phyloP scores from a whole-genome alignment of 2,113 vertebrate genomes.

The Osmerus eperlanus region DNA sequence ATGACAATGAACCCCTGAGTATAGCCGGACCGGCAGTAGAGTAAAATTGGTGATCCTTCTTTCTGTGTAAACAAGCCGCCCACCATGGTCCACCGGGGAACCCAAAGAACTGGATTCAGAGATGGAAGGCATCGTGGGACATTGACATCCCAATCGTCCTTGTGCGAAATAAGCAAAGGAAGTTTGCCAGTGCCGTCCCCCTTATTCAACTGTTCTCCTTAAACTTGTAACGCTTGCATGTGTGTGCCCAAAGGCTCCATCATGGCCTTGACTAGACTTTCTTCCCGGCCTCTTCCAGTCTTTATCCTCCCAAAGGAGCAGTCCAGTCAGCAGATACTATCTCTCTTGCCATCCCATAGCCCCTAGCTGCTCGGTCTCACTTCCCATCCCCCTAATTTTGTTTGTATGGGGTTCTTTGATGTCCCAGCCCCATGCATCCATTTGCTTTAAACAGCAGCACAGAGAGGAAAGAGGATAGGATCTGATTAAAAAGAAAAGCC shows the following conservation, averaged over 20 bases:
- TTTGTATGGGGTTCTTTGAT: conserved; percentile 4
- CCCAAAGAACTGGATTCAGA: not conserved
- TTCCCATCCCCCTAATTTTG: not conserved
- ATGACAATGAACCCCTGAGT: not conserved
- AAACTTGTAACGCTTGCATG: not conserved
- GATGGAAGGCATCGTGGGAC: not conserved
- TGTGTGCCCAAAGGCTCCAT: not conserved
- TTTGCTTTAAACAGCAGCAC: not conserved
- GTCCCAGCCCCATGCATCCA: conserved; percentile 2
- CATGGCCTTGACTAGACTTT: not conserved
- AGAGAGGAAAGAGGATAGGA: not conserved
- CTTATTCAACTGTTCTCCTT: not conserved
- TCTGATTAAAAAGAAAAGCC: conserved; percentile 10
- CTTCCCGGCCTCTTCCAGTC: not conserved
- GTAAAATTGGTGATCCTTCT: too few species aligned
- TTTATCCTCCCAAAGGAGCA: not conserved
- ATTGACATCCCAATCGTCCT: too few species aligned
- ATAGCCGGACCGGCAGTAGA: not conserved
- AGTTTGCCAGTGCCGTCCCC: not conserved
- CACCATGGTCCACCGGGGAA: too few species aligned
- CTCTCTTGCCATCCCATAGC: not conserved
- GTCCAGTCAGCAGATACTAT: conserved; percentile 2
- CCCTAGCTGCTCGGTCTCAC: not conserved
- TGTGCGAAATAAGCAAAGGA: not conserved
- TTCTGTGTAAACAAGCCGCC: too few species aligned